These are phyloP conservation scores for Microplitis mediator DNA, from an alignment of 1,140 invertebrate genomes.

Conservation along the genomic window DNA sequence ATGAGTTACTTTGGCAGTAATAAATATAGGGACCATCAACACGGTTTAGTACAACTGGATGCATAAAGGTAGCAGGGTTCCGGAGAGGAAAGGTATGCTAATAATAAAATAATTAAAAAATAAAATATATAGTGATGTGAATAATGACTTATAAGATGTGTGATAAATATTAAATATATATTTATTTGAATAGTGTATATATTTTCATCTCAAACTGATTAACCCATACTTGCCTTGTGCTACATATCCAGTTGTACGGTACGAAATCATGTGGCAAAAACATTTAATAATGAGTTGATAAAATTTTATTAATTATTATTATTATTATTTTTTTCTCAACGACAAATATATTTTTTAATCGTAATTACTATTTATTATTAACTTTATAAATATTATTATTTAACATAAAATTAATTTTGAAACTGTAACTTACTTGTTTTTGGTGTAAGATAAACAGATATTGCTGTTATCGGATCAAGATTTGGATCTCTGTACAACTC, in stretches of 20 bases:
- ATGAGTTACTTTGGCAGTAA: conserved; percentile 13
- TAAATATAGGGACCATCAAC: conserved; percentile 29
- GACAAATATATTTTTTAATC: background rate
- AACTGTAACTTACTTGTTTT: conserved; percentile 84
- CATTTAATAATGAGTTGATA: conserved; percentile 45
- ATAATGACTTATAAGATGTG: conserved; percentile 14
- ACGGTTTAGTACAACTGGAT: conserved; percentile 53
- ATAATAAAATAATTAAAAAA: background rate
- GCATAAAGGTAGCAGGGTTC: conserved; percentile 45
- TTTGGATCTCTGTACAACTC: conserved; percentile 95
- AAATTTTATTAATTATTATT: background rate
- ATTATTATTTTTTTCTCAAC: background rate
- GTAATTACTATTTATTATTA: conserved; percentile 2
- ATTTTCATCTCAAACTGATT: conserved; percentile 25
- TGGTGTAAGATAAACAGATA: conserved; percentile 96
- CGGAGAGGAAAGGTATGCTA: background rate
- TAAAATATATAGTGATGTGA: background rate
- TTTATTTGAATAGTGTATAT: conserved; percentile 14
- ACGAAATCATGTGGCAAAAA: conserved; percentile 57
- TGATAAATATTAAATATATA: conserved; percentile 25
- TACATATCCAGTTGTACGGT: conserved; percentile 58
- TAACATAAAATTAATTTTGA: conserved; percentile 7
- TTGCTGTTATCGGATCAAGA: conserved; percentile 95
- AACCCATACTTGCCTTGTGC: conserved; percentile 60
- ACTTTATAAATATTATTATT: conserved; percentile 12